These are phyloP conservation scores for Gymnoscopelus braueri DNA, from an alignment of 2,797 vertebrate genomes.

Conservation along the genomic window DNA sequence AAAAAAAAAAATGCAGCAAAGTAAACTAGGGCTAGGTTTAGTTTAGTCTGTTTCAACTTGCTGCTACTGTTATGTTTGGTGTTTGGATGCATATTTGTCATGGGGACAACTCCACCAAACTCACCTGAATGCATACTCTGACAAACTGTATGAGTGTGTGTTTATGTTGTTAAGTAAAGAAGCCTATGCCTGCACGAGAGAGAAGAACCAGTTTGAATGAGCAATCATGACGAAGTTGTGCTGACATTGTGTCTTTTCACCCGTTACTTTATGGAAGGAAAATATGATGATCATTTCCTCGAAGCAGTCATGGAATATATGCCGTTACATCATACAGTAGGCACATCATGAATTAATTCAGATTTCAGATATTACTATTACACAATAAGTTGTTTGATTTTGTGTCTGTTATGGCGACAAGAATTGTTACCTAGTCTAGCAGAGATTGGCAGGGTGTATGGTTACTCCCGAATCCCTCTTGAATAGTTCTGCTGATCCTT, in stretches of 20 bases:
- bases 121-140: neutral
- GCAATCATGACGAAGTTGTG: constrained; percentile 26
- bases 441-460: constrained; percentile 5
- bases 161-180: neutral
- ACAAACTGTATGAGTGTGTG: constrained; percentile 3
- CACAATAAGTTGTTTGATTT: neutral
- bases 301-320: constrained; percentile 52
- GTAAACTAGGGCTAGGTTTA: neutral
- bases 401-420: constrained; percentile 16
- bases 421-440: constrained; percentile 56
- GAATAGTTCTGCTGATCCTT: too few relatives aligned
- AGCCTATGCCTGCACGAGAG: too few relatives aligned
- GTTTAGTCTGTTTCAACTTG: neutral
- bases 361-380: constrained; percentile 35
- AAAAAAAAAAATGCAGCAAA: neutral
- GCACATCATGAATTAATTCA: constrained; percentile 29
- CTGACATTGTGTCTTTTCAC: constrained; percentile 30
- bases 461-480: too few relatives aligned
- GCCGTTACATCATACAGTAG: constrained; percentile 50
- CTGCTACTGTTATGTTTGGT: neutral
- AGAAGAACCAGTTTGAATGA: constrained; percentile 23
- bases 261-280: constrained; percentile 53
- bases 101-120: neutral
- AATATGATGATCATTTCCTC: constrained; percentile 52
- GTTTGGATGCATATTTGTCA: neutral